Percentiles rank a stretch among this genome's conserved stretches.
Evolutionary conservation across 2,888 invertebrate genomes (phyloP).

Genomic region (Steromphala cineraria): DNA sequence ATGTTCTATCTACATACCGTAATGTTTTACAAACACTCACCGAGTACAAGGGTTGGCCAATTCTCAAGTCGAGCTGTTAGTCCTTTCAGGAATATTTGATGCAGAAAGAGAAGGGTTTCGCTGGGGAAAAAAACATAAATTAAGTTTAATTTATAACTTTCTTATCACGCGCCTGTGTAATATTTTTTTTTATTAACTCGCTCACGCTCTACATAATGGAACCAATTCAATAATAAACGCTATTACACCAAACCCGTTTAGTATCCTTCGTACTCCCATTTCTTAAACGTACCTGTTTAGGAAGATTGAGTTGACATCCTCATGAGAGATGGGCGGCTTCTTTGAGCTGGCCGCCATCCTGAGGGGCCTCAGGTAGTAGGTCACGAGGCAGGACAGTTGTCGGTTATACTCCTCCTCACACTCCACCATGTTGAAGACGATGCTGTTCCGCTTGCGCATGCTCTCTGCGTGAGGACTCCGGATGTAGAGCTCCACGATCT

Average conservation of each 20-base stretch:
- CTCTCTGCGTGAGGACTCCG: constrained; percentile 95
- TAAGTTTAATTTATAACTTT: too few species aligned
- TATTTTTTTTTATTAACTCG: too few species aligned
- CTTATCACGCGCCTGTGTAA: too few species aligned
- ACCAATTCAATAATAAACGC: neutral
- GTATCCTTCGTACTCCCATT: too few species aligned
- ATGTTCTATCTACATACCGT: neutral
- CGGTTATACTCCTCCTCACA: constrained; percentile 94
- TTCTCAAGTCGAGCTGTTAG: constrained; percentile 92
- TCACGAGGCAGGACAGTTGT: constrained; percentile 89
- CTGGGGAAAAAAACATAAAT: constrained; percentile 73
- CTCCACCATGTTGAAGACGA: constrained; percentile 85
- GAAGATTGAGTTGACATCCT: constrained; percentile 95
- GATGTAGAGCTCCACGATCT: constrained; percentile 95
- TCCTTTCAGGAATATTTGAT: constrained; percentile 95
- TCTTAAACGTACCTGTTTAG: constrained; percentile 81
- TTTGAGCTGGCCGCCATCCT: constrained; percentile 96
- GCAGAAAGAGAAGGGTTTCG: constrained; percentile 92
- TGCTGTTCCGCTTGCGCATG: constrained; percentile 93
- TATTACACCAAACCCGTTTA: neutral
- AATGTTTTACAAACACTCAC: constrained; percentile 77
- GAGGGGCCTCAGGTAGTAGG: constrained; percentile 88
- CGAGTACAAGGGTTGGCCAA: constrained; percentile 94
- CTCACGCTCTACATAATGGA: too few species aligned
- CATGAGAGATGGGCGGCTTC: constrained; percentile 93